Base-by-base conservation (phyloP, 92 coral and sea anemone species). In the Virgularia gustaviana region DNA sequence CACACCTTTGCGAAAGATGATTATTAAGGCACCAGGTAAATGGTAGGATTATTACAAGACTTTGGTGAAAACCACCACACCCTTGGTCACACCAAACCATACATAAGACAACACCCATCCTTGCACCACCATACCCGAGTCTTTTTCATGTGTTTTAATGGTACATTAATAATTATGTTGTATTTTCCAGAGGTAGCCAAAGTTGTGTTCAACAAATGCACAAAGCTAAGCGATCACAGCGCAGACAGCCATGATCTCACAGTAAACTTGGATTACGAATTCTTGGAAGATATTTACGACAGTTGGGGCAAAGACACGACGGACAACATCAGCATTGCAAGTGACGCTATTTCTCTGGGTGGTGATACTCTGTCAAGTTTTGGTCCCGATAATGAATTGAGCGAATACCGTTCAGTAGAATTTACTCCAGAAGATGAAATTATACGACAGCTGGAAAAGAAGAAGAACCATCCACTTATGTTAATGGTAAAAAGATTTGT, bases 161-260 rank as follows among this genome's bases (percentile, higher is more conserved):
- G n/a, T 47, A 47, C 3, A 3, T 19, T 47, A 25, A 47, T 47
- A 47, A 25, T 53, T 10, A n/a, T n/a, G n/a, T n/a, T n/a, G n/a
- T n/a, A n/a, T n/a, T n/a, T n/a, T n/a, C n/a, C n/a, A 91, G 97
- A 89, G 16, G 90, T 91, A 34, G 97, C 97, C 32, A 96, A 89
- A 65, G 74, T 63, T 9, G 92, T 89, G 30, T 78, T 91, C 34
- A 89, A 86, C 77, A 82, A 81, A 27, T 91, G 90, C 44, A 83
- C 87, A 24, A 85, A 83, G 52, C 96, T 86, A 52, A 91, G 85
- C 34, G 83, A 77, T 33, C 72, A 24, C 30, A 78, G 81, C 10
- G 23, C 73, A 10, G 88, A 91, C 65, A 78, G 85, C 36, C 85
- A 71, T 57, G 74, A 76, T 41, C 89, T 89, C 65, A 49, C 77